Evolutionary conservation across 2,888 invertebrate species (phyloP).

Genomic region (Conchocele bisecta): DNA sequence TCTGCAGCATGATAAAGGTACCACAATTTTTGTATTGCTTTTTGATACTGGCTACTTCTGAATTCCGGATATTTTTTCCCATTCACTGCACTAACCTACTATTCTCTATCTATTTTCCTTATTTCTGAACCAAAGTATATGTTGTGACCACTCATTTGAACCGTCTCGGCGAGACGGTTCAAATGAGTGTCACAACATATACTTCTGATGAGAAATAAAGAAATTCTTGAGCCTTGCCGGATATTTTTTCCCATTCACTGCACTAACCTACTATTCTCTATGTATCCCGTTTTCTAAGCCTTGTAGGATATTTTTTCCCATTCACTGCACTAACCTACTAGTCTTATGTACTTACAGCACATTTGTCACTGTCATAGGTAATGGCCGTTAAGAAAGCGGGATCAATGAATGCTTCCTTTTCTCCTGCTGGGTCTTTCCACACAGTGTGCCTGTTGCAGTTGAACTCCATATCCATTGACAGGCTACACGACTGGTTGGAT

Average conservation of each 20-base stretch:
- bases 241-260: not conserved
- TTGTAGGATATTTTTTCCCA: not conserved
- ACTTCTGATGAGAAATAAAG: too few relatives aligned
- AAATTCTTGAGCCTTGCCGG: too few relatives aligned
- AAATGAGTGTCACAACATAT: too few relatives aligned
- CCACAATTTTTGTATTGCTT: too few relatives aligned
- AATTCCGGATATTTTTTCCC: too few relatives aligned
- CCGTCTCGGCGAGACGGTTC: too few relatives aligned
- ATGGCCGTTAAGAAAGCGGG: not conserved
- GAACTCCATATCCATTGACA: slow-evolving; percentile 8
- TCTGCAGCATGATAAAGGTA: too few relatives aligned
- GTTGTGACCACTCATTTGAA: too few relatives aligned
- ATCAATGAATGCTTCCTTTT: not conserved
- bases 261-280: not conserved
- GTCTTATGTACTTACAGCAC: not conserved
- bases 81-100: too few relatives aligned
- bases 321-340: not conserved
- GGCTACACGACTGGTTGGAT: not conserved
- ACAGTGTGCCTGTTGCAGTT: not conserved
- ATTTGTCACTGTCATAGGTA: not conserved
- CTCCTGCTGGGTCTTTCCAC: not conserved
- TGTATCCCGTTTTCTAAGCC: not conserved
- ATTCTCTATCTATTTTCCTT: too few relatives aligned
- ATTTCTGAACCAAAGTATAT: too few relatives aligned
- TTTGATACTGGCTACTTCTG: too few relatives aligned